Evolutionary conservation across 2,113 vertebrate genomes (phyloP).

Genomic region (Sporophila hypoxantha): DNA sequence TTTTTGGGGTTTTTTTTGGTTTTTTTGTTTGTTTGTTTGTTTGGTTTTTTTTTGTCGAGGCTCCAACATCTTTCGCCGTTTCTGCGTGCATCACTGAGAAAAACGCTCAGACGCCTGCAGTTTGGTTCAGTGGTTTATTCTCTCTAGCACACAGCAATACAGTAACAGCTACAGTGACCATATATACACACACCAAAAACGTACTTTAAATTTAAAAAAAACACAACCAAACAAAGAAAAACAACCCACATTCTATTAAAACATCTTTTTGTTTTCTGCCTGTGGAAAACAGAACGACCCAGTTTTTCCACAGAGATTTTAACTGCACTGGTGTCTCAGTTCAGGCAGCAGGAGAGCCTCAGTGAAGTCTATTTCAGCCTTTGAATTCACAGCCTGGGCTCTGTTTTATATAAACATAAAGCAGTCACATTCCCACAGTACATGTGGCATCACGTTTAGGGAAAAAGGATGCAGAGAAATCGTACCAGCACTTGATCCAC

Average conservation of each 20-base stretch:
- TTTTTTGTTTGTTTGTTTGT: too few relatives aligned
- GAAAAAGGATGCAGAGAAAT: neutral
- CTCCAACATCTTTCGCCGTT: rapidly evolving
- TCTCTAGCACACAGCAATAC: neutral
- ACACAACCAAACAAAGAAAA: neutral
- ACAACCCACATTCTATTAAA: neutral
- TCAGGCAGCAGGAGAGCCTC: neutral
- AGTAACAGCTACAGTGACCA: neutral
- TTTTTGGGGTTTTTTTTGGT: too few relatives aligned
- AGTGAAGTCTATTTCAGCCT: neutral
- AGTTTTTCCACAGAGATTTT: neutral
- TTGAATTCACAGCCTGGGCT: neutral
- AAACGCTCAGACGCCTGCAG: rapidly evolving
- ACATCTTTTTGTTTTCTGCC: neutral
- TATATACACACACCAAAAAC: rapidly evolving
- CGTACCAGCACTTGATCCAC: rapidly evolving
- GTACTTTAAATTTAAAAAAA: neutral
- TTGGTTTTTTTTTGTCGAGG: too few relatives aligned
- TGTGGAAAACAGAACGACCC: rapidly evolving
- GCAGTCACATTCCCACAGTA: rapidly evolving
- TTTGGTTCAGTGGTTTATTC: constrained; percentile 24
- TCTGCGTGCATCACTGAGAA: neutral
- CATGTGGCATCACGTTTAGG: rapidly evolving
- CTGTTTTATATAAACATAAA: rapidly evolving
- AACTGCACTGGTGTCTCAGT: rapidly evolving